phyloP scores from a whole-genome alignment of 2,888 invertebrate species.

The Hydropsyche betteni region DNA sequence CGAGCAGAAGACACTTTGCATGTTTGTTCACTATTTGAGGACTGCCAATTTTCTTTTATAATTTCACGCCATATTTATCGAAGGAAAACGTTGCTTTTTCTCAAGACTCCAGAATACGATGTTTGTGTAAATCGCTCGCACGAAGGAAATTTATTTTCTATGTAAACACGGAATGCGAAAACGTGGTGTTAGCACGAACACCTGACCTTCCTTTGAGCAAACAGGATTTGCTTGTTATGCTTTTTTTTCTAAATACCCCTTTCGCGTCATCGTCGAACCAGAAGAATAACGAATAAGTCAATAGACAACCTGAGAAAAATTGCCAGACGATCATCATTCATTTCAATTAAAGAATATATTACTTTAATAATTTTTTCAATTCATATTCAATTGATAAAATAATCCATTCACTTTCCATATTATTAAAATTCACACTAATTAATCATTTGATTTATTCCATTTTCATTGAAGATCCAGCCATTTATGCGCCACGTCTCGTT shows the following conservation, averaged over 20 bases:
- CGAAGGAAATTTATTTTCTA: conserved; percentile 49
- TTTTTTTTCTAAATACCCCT: conserved; percentile 27
- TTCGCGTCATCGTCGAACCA: neutral
- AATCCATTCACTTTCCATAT: no score
- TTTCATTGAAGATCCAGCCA: no score
- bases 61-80: conserved; percentile 41
- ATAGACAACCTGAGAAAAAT: no score
- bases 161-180: conserved; percentile 47
- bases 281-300: no score
- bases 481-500: no score
- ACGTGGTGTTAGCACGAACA: conserved; percentile 44
- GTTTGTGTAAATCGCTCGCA: conserved; percentile 46
- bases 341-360: no score
- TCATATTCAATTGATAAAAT: no score
- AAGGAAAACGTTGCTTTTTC: conserved; percentile 37
- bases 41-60: conserved; percentile 38
- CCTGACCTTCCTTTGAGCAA: conserved; percentile 48
- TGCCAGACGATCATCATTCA: no score
- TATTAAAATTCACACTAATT: no score
- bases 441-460: no score
- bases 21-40: conserved; percentile 35
- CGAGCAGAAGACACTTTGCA: conserved; percentile 37
- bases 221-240: conserved; percentile 42
- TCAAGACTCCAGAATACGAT: conserved; percentile 28
- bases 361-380: no score